A percentile compares a stretch with the other conserved stretches of the same genome.
Conservation (phyloP, 2,113 vertebrate genomes). For the Paramormyrops kingsleyae region DNA sequence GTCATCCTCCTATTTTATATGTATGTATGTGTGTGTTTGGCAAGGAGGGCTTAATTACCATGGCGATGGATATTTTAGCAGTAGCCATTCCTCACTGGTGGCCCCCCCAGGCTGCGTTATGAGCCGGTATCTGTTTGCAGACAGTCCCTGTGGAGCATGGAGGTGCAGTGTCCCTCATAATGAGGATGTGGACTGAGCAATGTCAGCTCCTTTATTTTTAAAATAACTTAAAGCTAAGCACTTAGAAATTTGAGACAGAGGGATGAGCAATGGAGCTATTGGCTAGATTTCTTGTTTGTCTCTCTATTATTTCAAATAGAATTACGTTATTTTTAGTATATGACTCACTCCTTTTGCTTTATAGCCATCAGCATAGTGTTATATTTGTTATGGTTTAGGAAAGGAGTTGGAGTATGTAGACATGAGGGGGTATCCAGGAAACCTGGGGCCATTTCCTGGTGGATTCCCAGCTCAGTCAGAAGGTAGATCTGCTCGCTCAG, state of each 20-base stretch:
- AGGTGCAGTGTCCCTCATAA: neutral
- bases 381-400: neutral
- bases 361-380: neutral
- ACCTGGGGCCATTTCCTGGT: neutral
- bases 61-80: constrained; percentile 5
- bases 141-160: neutral
- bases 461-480: neutral
- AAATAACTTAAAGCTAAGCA: neutral
- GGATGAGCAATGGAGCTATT: neutral
- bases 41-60: neutral
- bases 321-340: neutral
- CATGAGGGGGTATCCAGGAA: neutral
- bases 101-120: neutral
- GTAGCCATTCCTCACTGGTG: neutral
- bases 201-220: neutral
- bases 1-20: constrained; percentile 5
- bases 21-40: neutral
- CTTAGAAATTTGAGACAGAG: neutral
- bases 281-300: neutral
- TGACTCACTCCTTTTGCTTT: neutral
- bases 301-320: neutral
- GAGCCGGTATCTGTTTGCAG: neutral
- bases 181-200: neutral
- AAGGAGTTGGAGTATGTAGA: neutral
- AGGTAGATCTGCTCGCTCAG: neutral